Evolutionary conservation across 2,797 vertebrate genomes (phyloP).

Genomic region (Heliangelus exortis): DNA sequence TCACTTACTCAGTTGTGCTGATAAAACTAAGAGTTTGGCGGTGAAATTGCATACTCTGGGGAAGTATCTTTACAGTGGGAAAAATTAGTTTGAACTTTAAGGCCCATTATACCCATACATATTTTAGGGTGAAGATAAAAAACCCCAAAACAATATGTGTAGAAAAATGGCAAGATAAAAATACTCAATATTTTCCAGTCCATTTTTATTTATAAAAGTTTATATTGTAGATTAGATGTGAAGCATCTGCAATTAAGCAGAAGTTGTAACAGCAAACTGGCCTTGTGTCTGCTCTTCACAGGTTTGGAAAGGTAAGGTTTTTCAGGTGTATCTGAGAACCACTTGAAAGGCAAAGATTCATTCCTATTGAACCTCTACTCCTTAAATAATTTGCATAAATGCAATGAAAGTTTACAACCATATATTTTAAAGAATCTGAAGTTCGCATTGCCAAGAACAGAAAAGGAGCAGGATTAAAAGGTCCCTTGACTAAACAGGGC

Average conservation of each 20-base stretch:
- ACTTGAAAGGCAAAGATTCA: background rate
- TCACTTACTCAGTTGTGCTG: background rate
- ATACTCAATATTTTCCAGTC: background rate
- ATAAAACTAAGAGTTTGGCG: background rate
- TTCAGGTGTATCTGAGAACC: background rate
- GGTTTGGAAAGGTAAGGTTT: background rate
- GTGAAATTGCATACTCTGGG: background rate
- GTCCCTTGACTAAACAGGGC: background rate
- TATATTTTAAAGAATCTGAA: background rate
- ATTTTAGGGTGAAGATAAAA: background rate
- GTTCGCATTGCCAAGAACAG: background rate
- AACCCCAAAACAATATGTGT: background rate
- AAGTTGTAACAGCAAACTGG: background rate
- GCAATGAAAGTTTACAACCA: background rate
- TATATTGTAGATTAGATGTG: background rate
- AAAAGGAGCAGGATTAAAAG: background rate
- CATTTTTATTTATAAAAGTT: background rate
- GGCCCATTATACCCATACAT: background rate
- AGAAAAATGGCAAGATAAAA: background rate
- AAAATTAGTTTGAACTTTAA: background rate
- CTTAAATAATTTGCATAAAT: background rate
- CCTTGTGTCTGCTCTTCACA: background rate
- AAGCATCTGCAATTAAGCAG: background rate
- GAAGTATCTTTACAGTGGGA: background rate
- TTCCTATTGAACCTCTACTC: background rate